phyloP scores from a whole-genome alignment of 1,140 invertebrate species.

The Pollicipes pollicipes region DNA sequence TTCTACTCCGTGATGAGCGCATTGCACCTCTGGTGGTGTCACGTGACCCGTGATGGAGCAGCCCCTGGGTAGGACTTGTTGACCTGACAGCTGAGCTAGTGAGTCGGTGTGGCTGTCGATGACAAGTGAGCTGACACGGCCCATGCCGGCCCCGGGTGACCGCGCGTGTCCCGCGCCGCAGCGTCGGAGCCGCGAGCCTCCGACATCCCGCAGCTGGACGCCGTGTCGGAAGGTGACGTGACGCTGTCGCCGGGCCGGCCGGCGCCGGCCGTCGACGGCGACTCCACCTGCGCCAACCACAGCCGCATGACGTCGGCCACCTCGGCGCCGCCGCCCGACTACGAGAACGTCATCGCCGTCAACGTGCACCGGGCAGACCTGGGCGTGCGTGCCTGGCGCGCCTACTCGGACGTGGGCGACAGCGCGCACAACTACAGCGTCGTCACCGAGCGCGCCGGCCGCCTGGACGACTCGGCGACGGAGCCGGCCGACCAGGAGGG shows the following conservation, averaged over 20 bases:
- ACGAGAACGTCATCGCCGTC: constrained; percentile 45
- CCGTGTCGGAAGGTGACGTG: not conserved
- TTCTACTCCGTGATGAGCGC: too few relatives aligned
- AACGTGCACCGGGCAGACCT: constrained; percentile 44
- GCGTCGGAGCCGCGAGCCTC: too few relatives aligned
- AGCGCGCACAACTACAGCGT: constrained; percentile 39
- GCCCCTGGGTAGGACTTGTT: too few relatives aligned
- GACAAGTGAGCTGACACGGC: too few relatives aligned
- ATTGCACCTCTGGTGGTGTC: too few relatives aligned
- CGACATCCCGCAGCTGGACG: not conserved
- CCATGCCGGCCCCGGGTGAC: too few relatives aligned
- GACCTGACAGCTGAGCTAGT: too few relatives aligned
- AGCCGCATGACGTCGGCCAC: not conserved
- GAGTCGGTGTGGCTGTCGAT: too few relatives aligned
- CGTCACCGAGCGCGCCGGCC: constrained; percentile 11
- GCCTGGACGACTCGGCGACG: not conserved
- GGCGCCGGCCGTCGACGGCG: too few relatives aligned
- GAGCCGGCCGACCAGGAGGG: not conserved
- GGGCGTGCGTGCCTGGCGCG: constrained; percentile 44
- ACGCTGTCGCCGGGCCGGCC: not conserved
- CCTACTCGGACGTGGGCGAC: constrained; percentile 40
- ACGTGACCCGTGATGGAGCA: too few relatives aligned
- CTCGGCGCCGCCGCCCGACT: constrained; percentile 34
- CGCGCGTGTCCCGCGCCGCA: too few relatives aligned
- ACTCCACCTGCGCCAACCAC: not conserved